phyloP scores from a whole-genome alignment of 2,797 vertebrate species.

The Tokudaia tokunoshimensis region DNA sequence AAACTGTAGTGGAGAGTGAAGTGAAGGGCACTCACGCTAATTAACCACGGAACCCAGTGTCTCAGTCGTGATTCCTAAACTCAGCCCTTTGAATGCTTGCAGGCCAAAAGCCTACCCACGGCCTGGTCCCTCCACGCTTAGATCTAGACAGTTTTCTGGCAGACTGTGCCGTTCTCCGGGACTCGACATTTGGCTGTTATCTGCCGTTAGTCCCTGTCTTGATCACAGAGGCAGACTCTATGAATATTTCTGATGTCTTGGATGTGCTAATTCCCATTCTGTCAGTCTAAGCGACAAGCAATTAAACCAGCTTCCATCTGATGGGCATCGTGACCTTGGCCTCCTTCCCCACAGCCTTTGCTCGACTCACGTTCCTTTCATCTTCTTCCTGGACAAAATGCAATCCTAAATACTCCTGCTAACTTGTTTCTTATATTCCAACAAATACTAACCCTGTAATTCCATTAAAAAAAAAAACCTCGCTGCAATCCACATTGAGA shows the following conservation, averaged over 20 bases:
- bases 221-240: neutral
- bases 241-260: slow-evolving; percentile 52
- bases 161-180: slow-evolving; percentile 26
- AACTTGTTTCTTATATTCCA: neutral
- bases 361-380: neutral
- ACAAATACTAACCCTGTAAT: neutral
- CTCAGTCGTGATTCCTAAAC: neutral
- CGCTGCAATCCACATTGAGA: neutral
- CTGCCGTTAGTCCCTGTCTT: neutral
- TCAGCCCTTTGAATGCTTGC: neutral
- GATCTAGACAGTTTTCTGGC: slow-evolving; percentile 11
- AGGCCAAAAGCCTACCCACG: neutral
- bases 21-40: neutral
- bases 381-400: neutral
- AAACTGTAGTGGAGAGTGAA: neutral
- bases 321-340: slow-evolving; percentile 1
- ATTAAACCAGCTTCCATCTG: neutral
- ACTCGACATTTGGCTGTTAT: neutral
- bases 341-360: neutral
- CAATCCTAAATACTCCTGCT: neutral
- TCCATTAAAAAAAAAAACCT: neutral
- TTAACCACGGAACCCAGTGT: neutral
- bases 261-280: slow-evolving; percentile 33
- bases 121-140: neutral
- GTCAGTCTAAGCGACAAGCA: neutral